A percentile compares a stretch with the other conserved stretches of the same genome.
Evolutionary conservation across 2,888 invertebrate genomes (phyloP).

Genomic region (Rhodophaea formosa): DNA sequence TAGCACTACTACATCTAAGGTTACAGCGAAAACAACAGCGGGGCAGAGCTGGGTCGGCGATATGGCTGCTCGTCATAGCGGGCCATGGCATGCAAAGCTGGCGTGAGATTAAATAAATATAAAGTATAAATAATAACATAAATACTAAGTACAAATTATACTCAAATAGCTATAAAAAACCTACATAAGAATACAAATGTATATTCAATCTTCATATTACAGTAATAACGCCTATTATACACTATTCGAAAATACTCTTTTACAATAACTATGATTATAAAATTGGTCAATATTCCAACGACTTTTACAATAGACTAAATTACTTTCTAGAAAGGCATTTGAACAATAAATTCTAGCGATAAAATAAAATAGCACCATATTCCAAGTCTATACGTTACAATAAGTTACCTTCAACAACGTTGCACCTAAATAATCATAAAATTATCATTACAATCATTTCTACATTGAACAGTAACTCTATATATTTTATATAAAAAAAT

Average conservation of each 20-base stretch:
- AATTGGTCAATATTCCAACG: background rate
- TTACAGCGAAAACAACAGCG: background rate
- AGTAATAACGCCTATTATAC: background rate
- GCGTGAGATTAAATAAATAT: background rate
- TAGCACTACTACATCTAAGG: background rate
- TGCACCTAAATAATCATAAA: conserved; percentile 28
- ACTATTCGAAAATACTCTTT: background rate
- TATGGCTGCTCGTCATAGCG: background rate
- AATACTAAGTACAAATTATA: conserved; percentile 5
- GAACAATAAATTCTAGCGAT: background rate
- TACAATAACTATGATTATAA: background rate
- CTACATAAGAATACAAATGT: background rate
- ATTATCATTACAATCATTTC: conserved; percentile 22
- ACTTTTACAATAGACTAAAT: background rate
- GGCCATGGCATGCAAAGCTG: conserved; percentile 12
- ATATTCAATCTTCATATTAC: background rate
- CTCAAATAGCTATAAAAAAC: background rate
- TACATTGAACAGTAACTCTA: conserved; percentile 20
- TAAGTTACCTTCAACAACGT: conserved; percentile 26
- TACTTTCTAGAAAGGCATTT: conserved; percentile 8
- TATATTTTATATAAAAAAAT: background rate
- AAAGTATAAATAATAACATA: background rate
- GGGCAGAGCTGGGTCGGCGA: background rate
- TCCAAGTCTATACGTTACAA: conserved; percentile 3
- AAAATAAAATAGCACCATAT: conserved; percentile 1